Evolutionary conservation across 2,888 invertebrate species (phyloP), one percentile per base, ranked within the genome.

Genomic region (Petrolisthes manimaculis): DNA sequence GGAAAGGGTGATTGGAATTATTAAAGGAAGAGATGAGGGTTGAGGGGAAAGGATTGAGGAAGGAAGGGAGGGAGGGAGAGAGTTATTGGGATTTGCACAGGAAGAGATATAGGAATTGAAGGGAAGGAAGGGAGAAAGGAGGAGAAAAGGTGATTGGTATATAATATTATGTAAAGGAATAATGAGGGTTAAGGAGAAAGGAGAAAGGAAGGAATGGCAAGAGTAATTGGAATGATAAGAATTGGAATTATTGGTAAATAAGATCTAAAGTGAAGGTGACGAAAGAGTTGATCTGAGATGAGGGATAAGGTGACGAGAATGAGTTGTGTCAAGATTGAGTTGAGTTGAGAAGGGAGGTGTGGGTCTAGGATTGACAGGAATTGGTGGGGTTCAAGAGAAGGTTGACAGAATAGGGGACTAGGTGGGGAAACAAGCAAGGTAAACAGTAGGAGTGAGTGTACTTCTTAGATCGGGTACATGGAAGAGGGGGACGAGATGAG

Each of bases 371-470:
- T n/a, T n/a, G n/a, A n/a, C n/a, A n/a, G n/a, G n/a, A n/a, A n/a
- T n/a, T n/a, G n/a, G n/a, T n/a, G n/a, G n/a, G n/a, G n/a, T n/a
- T n/a, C n/a, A n/a, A n/a, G n/a, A n/a, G n/a, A n/a, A n/a, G n/a
- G n/a, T n/a, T n/a, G n/a, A n/a, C n/a, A 61, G 61, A 61, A 61
- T 9, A 14, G 61, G 61, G 61, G 61, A 61, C 14, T 6, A 6
- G 14, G 61, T 61, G 14, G 14, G 14, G 14, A 14, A 61, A 61
- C 6, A 14, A 61, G 61, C 8, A 61, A 61, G 14, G 61, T 61
- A 53, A 54, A 54, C 5, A 21, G 79, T n/a, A 55, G 55, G 55
- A 79, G 79, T 21, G 79, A 79, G 79, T n/a, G 56, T 14, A 55
- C n/a, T 14, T 5, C 8, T 5, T 5, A 74, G n/a, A n/a, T 5